A percentile compares a stretch with the other conserved stretches of the same genome.
These are phyloP conservation scores for Heptascelio sp. DNA, from an alignment of 2,888 invertebrate species.

Conservation along the genomic window DNA sequence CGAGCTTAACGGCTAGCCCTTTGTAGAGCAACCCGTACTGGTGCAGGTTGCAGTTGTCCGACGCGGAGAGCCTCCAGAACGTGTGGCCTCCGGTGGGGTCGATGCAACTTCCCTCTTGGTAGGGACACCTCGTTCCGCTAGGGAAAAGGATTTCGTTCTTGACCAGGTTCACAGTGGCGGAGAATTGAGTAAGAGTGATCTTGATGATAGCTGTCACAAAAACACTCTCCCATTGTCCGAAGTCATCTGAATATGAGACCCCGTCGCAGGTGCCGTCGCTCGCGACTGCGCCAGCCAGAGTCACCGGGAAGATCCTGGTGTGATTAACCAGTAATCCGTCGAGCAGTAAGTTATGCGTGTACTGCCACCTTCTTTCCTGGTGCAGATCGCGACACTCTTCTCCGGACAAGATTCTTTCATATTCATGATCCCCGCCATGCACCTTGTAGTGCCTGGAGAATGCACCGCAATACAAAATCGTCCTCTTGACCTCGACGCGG, in stretches of 20 bases:
- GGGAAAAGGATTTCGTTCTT: not conserved
- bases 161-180: not conserved
- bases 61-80: not conserved
- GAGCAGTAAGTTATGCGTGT: too few species aligned
- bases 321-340: too few species aligned
- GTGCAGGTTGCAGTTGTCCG: constrained; percentile 32
- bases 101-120: constrained; percentile 3
- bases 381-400: not conserved
- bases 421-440: not conserved
- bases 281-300: too few species aligned
- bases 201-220: too few species aligned
- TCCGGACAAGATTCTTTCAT: not conserved
- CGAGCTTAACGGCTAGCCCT: constrained; percentile 34
- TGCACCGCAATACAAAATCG: not conserved
- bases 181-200: too few species aligned
- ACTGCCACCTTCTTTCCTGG: not conserved
- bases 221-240: too few species aligned
- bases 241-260: too few species aligned
- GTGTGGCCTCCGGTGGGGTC: not conserved
- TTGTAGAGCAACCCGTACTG: constrained; percentile 63
- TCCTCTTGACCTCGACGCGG: not conserved
- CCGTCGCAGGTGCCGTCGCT: too few species aligned
- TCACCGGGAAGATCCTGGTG: too few species aligned
- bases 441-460: not conserved
- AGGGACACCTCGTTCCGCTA: constrained; percentile 12